phyloP scores from a whole-genome alignment of 2,797 vertebrate genomes.

The Brachyrhaphis roseni region DNA sequence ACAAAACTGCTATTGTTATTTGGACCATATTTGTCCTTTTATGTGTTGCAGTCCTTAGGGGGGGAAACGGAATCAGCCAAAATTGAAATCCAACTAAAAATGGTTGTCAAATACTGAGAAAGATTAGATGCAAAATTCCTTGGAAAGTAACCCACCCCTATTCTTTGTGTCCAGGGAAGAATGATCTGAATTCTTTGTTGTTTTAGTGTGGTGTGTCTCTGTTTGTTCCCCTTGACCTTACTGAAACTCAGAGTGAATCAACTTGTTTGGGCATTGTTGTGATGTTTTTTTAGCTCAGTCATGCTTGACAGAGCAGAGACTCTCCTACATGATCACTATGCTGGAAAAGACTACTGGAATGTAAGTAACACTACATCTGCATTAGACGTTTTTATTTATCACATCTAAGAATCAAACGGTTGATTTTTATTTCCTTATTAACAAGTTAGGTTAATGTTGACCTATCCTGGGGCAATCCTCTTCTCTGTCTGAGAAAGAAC shows the following conservation, averaged over 20 bases:
- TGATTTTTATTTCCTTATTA: neutral
- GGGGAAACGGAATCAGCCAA: neutral
- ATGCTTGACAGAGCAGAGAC: conserved; percentile 98
- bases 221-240: neutral
- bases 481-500: conserved; percentile 1
- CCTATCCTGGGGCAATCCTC: neutral
- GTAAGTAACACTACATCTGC: conserved; percentile 73
- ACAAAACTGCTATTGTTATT: neutral
- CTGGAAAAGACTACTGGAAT: conserved; percentile 97
- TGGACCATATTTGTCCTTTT: neutral
- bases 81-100: neutral
- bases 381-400: neutral
- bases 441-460: neutral
- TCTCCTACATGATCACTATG: conserved; percentile 96
- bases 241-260: neutral
- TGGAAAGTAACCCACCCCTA: neutral
- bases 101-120: neutral
- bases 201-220: neutral
- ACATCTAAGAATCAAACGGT: neutral
- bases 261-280: neutral
- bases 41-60: neutral
- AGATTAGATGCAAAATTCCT: neutral
- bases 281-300: conserved; percentile 84
- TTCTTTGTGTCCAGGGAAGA: conserved; percentile 2
- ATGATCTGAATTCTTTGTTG: conserved; percentile 1